These are phyloP conservation scores for Catalaphyllia jardinei DNA, from an alignment of 64 coral and sea anemone genomes.

Conservation along the genomic window DNA sequence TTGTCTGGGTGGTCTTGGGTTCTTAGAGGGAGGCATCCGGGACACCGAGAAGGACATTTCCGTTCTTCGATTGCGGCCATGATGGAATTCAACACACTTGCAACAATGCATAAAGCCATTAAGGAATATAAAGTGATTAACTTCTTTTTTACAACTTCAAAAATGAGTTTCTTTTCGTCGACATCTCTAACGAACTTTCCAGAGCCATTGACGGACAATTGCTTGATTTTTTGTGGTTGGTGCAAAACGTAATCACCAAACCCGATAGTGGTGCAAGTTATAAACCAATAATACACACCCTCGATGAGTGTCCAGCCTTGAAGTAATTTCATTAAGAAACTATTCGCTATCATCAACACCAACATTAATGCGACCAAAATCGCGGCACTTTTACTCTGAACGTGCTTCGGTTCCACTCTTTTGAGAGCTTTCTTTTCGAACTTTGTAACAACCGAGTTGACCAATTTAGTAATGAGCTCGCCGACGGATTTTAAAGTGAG, in stretches of 20 bases:
- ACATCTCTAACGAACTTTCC: not conserved
- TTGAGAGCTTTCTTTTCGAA: slow-evolving; percentile 23
- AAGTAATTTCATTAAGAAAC: not conserved
- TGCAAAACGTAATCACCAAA: slow-evolving; percentile 70
- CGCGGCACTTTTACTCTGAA: slow-evolving; percentile 49
- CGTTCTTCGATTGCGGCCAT: slow-evolving; percentile 27
- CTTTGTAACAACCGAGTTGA: slow-evolving; percentile 5
- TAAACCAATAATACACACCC: slow-evolving; percentile 78
- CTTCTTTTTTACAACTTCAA: not conserved
- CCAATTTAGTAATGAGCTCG: slow-evolving; percentile 2
- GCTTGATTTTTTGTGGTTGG: not conserved
- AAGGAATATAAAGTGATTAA: not conserved
- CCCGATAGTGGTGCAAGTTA: slow-evolving; percentile 76
- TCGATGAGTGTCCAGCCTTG: slow-evolving; percentile 45
- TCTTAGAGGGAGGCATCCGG: not conserved
- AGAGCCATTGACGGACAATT: not conserved
- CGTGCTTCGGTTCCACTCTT: not conserved
- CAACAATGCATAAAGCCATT: slow-evolving; percentile 47
- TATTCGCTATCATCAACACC: not conserved
- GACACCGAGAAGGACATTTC: slow-evolving; percentile 12
- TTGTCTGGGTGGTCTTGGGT: not conserved
- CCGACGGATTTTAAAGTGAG: slow-evolving; percentile 9
- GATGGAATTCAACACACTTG: slow-evolving; percentile 61
- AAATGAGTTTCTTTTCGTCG: not conserved
- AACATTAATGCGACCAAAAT: slow-evolving; percentile 16